Evolutionary conservation across 2,113 vertebrate species (phyloP).

Genomic region (Holacanthus passer): DNA sequence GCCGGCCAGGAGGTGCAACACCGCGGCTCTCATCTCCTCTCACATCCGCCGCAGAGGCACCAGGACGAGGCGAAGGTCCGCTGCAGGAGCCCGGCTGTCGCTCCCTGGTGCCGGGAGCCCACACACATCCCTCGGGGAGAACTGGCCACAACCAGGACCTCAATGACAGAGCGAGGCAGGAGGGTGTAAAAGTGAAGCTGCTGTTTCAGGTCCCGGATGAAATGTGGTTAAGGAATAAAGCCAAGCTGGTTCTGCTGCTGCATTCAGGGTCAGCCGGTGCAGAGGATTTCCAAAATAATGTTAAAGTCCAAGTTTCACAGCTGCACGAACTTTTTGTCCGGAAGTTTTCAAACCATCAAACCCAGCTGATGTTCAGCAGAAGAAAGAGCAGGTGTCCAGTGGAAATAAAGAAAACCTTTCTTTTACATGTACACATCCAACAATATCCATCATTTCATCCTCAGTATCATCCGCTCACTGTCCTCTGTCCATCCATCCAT

Average conservation of each 20-base stretch:
- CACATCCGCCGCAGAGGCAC: constrained; percentile 64
- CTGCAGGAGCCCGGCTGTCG: constrained; percentile 70
- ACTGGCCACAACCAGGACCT: constrained; percentile 36
- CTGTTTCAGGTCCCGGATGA: background rate
- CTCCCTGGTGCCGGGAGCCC: constrained; percentile 69
- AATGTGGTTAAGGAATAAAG: background rate
- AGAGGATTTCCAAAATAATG: constrained; percentile 1
- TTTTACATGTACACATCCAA: constrained; percentile 9
- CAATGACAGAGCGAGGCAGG: background rate
- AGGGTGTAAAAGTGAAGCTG: background rate
- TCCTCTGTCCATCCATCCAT: background rate
- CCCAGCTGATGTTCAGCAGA: constrained; percentile 12
- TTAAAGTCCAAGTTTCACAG: background rate
- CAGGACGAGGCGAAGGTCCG: constrained; percentile 64
- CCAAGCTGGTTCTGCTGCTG: background rate
- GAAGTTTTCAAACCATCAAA: background rate
- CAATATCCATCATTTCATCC: constrained; percentile 39
- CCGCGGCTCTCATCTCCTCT: constrained; percentile 84
- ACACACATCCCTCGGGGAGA: constrained; percentile 73
- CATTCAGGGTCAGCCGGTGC: background rate
- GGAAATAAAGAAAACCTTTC: background rate
- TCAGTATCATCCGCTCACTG: constrained; percentile 4
- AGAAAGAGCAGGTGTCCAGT: constrained; percentile 42
- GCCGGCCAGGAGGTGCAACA: constrained; percentile 78
- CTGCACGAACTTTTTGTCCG: background rate